Evolutionary conservation across 2,888 invertebrate species (phyloP), one percentile per base, ranked within the genome.

Genomic region (Agrochola litura): DNA sequence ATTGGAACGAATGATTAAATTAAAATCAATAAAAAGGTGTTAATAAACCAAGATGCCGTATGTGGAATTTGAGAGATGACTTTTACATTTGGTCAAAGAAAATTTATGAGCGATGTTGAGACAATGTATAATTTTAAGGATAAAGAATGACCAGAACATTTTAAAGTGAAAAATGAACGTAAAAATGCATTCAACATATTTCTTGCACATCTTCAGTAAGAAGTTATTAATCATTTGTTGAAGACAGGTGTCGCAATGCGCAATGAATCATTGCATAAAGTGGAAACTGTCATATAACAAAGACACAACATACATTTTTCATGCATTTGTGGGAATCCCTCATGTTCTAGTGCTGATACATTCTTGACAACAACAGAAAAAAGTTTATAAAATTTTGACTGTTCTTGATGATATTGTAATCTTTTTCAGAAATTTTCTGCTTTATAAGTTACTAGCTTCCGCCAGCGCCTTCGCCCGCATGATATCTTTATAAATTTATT

Each of bases 141-240:
- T 14, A 43, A 80, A n/a, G 1, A 68, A 65, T 63, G 10, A 6
- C 14, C 12, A 25, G 56, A 25, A 56, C 4, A 22, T 52, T 25
- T 9, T 69, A 14, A 49, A 72, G 12, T 72, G 60, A 79, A 63
- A 79, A 83, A 66, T 61, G 1, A 58, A 52, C 37, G 14, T 64
- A 77, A 79, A 63, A 67, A 25, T 58, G 4, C 37, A 83, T 83
- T 66, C 5, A 65, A 65, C 46, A 19, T 19, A 56, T 75, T 30
- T 52, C 52, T 54, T 77, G 64, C 30, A n/a, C 66, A 67, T 67
- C 30, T 52, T 61, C 52, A 49, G 37, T 9, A 67, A 64, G 30
- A 71, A 68, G 49, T 56, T 37, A 71, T 84, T 68, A 81, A 61
- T 84, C 70, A 68, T 81, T 63, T 54, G 58, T 52, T 19, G 58